A percentile compares a stretch with the other conserved stretches of the same genome.
phyloP scores from a whole-genome alignment of 2,113 vertebrate species.

The Carassius gibelio region DNA sequence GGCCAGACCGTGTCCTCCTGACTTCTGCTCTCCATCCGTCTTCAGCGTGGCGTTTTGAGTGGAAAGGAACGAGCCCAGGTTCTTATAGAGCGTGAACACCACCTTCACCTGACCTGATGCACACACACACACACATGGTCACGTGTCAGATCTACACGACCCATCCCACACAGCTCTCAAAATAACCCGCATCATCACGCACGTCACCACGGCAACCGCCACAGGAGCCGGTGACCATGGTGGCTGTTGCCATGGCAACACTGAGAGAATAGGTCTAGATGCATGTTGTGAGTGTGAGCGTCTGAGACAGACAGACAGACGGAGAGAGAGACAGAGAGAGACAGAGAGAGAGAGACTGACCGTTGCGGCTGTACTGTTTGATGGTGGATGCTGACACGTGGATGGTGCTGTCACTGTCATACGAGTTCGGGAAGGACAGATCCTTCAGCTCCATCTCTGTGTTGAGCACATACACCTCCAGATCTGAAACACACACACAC shows the following conservation, averaged over 20 bases:
- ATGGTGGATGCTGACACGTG: constrained; percentile 87
- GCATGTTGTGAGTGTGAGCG: not conserved
- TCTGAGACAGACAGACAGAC: not conserved
- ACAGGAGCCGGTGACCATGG: not conserved
- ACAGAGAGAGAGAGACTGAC: constrained; percentile 64
- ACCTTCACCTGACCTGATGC: constrained; percentile 82
- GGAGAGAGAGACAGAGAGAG: not conserved
- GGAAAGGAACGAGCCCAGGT: constrained; percentile 87
- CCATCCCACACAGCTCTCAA: constrained; percentile 13
- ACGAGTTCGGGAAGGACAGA: constrained; percentile 88
- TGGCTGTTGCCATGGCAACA: constrained; percentile 18
- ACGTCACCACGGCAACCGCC: constrained; percentile 62
- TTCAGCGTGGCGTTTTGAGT: constrained; percentile 88
- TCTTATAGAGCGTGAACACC: constrained; percentile 90
- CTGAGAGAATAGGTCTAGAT: not conserved
- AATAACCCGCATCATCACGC: constrained; percentile 21
- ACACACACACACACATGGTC: not conserved
- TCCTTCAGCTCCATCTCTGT: constrained; percentile 89
- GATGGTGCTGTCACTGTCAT: constrained; percentile 87
- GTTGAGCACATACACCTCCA: constrained; percentile 90
- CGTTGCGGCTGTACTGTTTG: constrained; percentile 93
- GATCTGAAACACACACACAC: constrained; percentile 69
- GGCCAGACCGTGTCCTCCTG: constrained; percentile 76
- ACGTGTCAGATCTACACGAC: not conserved
- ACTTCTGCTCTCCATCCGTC: constrained; percentile 73